Percentiles rank a stretch among this genome's conserved stretches.
These are phyloP conservation scores for Zeus faber DNA, from an alignment of 2,113 vertebrate species.

Conservation along the genomic window DNA sequence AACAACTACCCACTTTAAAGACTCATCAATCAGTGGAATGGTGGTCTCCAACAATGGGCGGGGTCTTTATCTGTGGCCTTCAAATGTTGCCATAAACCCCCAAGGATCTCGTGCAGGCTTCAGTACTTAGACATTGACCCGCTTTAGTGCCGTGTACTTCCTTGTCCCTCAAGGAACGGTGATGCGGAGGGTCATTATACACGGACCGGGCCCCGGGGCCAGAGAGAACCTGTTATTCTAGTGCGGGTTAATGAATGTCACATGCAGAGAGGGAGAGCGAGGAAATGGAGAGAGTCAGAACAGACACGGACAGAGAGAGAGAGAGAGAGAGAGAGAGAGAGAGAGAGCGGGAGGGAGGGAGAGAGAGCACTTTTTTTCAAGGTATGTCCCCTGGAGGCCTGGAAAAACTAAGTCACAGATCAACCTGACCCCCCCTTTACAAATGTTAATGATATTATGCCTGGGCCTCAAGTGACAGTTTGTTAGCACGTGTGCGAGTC, in stretches of 20 bases:
- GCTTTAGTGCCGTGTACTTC: slow-evolving; percentile 14
- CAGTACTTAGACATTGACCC: not conserved
- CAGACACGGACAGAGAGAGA: slow-evolving; percentile 10
- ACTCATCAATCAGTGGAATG: no score
- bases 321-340: slow-evolving; percentile 19
- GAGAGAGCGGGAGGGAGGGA: slow-evolving; percentile 9
- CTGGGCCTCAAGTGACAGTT: slow-evolving; percentile 52
- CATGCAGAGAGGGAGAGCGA: slow-evolving; percentile 25
- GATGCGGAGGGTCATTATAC: slow-evolving; percentile 39
- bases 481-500: slow-evolving; percentile 49
- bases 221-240: slow-evolving; percentile 46
- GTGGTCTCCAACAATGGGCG: no score
- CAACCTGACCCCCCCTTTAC: slow-evolving; percentile 35
- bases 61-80: slow-evolving; percentile 2
- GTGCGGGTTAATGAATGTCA: slow-evolving; percentile 60
- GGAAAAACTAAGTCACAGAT: slow-evolving; percentile 41
- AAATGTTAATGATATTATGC: slow-evolving; percentile 59
- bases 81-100: slow-evolving; percentile 27
- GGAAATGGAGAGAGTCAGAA: not conserved
- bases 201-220: slow-evolving; percentile 25
- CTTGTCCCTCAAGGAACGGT: slow-evolving; percentile 22
- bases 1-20: no score
- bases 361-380: slow-evolving; percentile 45
- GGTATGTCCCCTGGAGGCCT: slow-evolving; percentile 41
- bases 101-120: no score